Percentiles rank a stretch among this genome's conserved stretches.
These are phyloP conservation scores for Phyllotreta cruciferae DNA, from an alignment of 2,888 invertebrate genomes.

Conservation along the genomic window DNA sequence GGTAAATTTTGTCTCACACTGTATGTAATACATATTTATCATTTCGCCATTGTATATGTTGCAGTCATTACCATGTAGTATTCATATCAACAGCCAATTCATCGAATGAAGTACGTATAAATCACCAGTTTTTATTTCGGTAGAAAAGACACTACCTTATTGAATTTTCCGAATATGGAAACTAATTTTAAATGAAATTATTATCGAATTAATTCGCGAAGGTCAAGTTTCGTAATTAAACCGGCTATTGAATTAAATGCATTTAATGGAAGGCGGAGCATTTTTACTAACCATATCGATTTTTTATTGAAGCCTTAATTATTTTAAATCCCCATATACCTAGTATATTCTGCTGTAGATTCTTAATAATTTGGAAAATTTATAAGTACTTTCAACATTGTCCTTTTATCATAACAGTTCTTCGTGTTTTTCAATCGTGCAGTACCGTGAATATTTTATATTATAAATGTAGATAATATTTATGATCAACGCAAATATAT, in stretches of 20 bases:
- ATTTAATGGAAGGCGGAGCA: too few species aligned
- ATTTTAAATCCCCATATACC: too few species aligned
- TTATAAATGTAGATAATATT: neutral
- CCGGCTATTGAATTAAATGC: too few species aligned
- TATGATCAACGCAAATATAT: neutral
- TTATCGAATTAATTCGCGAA: slow-evolving; percentile 29
- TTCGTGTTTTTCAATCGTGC: slow-evolving; percentile 8
- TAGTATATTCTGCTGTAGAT: slow-evolving; percentile 26
- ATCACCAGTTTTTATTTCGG: slow-evolving; percentile 19
- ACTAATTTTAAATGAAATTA: slow-evolving; percentile 33
- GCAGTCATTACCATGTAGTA: neutral
- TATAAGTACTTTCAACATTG: slow-evolving; percentile 20
- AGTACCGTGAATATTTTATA: neutral
- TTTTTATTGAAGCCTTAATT: too few species aligned
- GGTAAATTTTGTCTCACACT: too few species aligned
- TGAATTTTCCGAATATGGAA: slow-evolving; percentile 38
- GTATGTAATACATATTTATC: neutral
- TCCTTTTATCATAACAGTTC: slow-evolving; percentile 3
- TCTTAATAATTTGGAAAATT: slow-evolving; percentile 51
- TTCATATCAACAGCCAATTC: slow-evolving; percentile 6
- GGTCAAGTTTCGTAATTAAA: slow-evolving; percentile 18
- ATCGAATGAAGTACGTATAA: slow-evolving; percentile 11
- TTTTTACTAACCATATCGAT: too few species aligned
- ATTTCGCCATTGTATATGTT: neutral
- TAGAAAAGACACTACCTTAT: slow-evolving; percentile 27